phyloP scores from a whole-genome alignment of 2,888 invertebrate genomes.

The Apantesis nais region DNA sequence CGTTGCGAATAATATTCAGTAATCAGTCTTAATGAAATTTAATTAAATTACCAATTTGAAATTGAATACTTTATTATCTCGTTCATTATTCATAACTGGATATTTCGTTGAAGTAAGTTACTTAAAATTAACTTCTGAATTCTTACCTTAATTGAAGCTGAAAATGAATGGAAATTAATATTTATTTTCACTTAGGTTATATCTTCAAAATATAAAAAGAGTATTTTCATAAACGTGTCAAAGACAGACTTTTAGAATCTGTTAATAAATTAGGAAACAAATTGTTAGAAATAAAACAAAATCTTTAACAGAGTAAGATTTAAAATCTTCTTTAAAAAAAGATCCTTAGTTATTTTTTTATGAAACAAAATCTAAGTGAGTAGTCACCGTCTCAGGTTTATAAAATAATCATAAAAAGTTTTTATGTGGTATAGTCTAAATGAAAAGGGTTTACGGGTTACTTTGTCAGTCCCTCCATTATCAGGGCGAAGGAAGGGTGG shows the following conservation, averaged over 20 bases:
- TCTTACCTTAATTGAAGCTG: slow-evolving; percentile 22
- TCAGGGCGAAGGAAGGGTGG: no score
- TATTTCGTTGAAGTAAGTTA: slow-evolving; percentile 29
- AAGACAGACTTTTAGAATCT: neutral
- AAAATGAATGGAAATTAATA: slow-evolving; percentile 16
- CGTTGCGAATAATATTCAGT: neutral
- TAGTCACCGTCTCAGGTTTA: no score
- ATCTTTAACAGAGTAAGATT: neutral
- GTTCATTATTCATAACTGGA: slow-evolving; percentile 28
- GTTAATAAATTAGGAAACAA: neutral
- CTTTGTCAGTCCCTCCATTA: no score
- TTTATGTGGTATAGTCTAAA: no score
- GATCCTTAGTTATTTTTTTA: no score
- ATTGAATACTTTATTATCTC: slow-evolving; percentile 22
- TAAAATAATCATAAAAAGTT: no score
- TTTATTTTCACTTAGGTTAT: neutral
- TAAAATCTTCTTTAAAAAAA: neutral
- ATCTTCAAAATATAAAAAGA: neutral
- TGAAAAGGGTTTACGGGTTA: no score
- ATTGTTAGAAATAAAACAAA: neutral
- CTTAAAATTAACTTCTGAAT: slow-evolving; percentile 17
- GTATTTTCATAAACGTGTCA: neutral
- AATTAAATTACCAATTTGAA: slow-evolving; percentile 13
- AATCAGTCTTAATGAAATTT: neutral
- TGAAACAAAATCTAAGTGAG: no score